Evolutionary conservation across 2,888 invertebrate genomes (phyloP).

Genomic region (Calephelis perditalis): DNA sequence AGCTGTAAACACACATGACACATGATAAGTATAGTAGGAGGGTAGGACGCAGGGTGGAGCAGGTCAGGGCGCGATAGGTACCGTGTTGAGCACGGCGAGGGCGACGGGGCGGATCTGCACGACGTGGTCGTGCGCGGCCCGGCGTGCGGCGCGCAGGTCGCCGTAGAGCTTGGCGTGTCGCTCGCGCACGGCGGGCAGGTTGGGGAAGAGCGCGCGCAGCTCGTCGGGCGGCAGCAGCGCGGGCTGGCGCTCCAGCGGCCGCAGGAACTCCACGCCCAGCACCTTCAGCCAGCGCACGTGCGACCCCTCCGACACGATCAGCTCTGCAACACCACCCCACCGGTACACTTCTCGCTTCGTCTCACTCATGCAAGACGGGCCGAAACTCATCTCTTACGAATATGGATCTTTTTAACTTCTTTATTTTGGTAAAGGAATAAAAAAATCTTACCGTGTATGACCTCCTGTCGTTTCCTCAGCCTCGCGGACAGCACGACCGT

Average conservation of each 20-base stretch:
- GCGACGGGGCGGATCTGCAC: slow-evolving; percentile 57
- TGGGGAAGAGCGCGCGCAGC: slow-evolving; percentile 88
- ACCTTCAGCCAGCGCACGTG: slow-evolving; percentile 94
- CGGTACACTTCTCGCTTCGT: too few relatives aligned
- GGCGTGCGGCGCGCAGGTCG: slow-evolving; percentile 46
- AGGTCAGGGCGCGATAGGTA: slow-evolving; percentile 24
- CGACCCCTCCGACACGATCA: slow-evolving; percentile 90
- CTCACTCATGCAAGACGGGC: too few relatives aligned
- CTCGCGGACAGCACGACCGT: slow-evolving; percentile 50
- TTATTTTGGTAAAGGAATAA: too few relatives aligned
- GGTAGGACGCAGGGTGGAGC: too few relatives aligned
- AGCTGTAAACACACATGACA: slow-evolving; percentile 48
- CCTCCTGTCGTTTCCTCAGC: slow-evolving; percentile 66
- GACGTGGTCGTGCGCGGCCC: slow-evolving; percentile 38
- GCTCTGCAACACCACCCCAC: slow-evolving; percentile 58
- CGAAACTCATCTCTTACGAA: too few relatives aligned
- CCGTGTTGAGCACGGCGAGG: slow-evolving; percentile 60
- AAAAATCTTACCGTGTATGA: slow-evolving; percentile 59
- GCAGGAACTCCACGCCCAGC: slow-evolving; percentile 89
- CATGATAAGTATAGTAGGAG: too few relatives aligned
- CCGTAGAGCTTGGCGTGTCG: slow-evolving; percentile 53
- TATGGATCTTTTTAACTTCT: too few relatives aligned
- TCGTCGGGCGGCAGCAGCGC: slow-evolving; percentile 85
- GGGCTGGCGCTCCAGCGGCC: slow-evolving; percentile 82
- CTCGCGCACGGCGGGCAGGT: slow-evolving; percentile 87